phyloP scores from a whole-genome alignment of 2,113 vertebrate genomes.

The Willisornis vidua region DNA sequence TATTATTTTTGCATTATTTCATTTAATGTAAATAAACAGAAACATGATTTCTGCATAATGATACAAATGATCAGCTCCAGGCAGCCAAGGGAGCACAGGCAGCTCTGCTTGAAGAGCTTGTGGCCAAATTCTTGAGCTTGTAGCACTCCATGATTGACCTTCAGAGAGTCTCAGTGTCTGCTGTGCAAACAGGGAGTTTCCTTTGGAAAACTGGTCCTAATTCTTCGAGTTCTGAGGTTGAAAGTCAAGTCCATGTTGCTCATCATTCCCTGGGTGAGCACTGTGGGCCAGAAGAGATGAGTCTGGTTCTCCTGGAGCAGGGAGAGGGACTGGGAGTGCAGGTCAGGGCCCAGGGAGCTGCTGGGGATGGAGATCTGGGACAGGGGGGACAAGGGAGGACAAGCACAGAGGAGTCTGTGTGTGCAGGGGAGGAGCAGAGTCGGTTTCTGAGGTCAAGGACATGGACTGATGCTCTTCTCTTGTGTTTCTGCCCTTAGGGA shows the following conservation, averaged over 20 bases:
- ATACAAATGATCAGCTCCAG: rapidly evolving
- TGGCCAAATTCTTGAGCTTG: not conserved
- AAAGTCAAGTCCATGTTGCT: not conserved
- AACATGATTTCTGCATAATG: not conserved
- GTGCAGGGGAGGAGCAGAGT: rapidly evolving
- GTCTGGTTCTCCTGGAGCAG: not conserved
- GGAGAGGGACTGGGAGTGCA: not conserved
- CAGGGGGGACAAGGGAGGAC: not conserved
- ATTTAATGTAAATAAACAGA: not conserved
- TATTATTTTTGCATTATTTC: not conserved
- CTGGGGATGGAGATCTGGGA: not conserved
- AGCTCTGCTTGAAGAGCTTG: not conserved
- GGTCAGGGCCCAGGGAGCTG: not conserved
- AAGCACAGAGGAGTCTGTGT: not conserved
- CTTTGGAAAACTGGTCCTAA: not conserved
- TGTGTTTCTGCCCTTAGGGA: slow-evolving; percentile 79
- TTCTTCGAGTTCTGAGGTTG: not conserved
- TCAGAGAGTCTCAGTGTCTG: not conserved
- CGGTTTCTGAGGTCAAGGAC: not conserved
- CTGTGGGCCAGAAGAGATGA: not conserved
- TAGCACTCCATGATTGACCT: rapidly evolving
- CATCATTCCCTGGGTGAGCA: not conserved
- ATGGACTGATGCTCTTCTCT: not conserved
- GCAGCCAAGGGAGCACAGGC: rapidly evolving
- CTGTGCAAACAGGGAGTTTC: not conserved